Base-by-base conservation (phyloP, 1,140 invertebrate genomes). In the Cecropterus lyciades region DNA sequence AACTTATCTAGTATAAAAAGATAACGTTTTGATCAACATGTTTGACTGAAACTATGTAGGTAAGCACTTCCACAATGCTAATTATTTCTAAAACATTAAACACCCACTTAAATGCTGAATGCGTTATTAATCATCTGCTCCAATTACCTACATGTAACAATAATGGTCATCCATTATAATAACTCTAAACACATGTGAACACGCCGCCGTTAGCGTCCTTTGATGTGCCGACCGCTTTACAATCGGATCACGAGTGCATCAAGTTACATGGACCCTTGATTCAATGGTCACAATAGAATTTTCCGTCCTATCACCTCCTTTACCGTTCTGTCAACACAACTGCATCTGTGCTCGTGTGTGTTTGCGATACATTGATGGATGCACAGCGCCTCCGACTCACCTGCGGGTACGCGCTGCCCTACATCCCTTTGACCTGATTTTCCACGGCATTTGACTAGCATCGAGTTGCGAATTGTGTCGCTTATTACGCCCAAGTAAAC, bases 381-480 rank as follows among this genome's bases (percentile, higher is more conserved):
- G 84, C 79, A 81, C 82, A 82, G 77, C 70, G 49, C 77, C 73
- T 76, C n/a, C 70, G 65, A 72, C 70, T 74, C 74, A 76, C 73
- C 74, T 79, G 69, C 75, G 65, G 67, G 75, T 70, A 67, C 69
- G 66, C 65, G 53, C 27, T 30, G 27, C 57, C 77, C 81, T 75
- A 85, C 65, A 87, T 83, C 74, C 81, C 77, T 83, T 84, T 80
- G 79, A 82, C 86, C 82, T 80, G 67, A 80, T 84, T 84, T 78
- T 65, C 62, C 57, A 65, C 65, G 65, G 67, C 64, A 68, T 76
- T 76, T 77, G 69, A 69, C 70, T 70, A 70, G 74, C 62, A 67
- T 76, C 68, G 67, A 74, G 69, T 72, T 70, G 59, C 67, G 69
- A 62, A 59, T 59, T 17, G 43, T 37, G 16, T 42, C 13, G 59